These are phyloP conservation scores for Spatulosminthurus flaviceps DNA, from an alignment of 2,888 invertebrate species.

Conservation along the genomic window DNA sequence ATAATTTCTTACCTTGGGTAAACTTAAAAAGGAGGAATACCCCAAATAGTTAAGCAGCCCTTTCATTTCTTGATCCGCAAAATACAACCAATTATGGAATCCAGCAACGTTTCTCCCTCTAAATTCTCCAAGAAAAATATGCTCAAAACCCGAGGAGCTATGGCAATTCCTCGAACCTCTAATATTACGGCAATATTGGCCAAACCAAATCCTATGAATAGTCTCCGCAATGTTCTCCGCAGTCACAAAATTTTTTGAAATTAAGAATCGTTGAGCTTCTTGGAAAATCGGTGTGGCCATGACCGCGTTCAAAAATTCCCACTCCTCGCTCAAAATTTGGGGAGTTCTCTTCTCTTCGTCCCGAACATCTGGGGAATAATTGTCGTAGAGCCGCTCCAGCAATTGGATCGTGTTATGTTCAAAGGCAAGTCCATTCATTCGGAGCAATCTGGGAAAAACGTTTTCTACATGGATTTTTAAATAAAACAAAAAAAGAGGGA, in stretches of 20 bases:
- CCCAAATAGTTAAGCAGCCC: constrained; percentile 80
- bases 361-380: constrained; percentile 80
- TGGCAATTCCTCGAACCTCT: constrained; percentile 74
- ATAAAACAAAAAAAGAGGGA: not conserved
- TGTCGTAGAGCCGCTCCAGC: constrained; percentile 79
- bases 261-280: constrained; percentile 73
- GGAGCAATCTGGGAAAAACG: constrained; percentile 70
- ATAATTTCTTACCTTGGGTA: constrained; percentile 8
- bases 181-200: constrained; percentile 76
- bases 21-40: constrained; percentile 70
- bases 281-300: constrained; percentile 81
- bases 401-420: constrained; percentile 78
- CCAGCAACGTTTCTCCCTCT: constrained; percentile 79
- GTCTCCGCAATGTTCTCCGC: constrained; percentile 33
- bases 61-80: constrained; percentile 77
- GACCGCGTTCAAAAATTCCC: constrained; percentile 79
- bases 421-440: constrained; percentile 73
- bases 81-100: constrained; percentile 91
- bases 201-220: constrained; percentile 65
- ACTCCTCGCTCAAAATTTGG: constrained; percentile 78
- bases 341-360: constrained; percentile 80
- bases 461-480: constrained; percentile 44
- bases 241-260: constrained; percentile 50
- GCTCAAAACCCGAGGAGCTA: constrained; percentile 92
- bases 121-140: constrained; percentile 87